A percentile compares a stretch with the other conserved stretches of the same genome.
Evolutionary conservation across 2,113 vertebrate species (phyloP).

Genomic region (Passer domesticus): DNA sequence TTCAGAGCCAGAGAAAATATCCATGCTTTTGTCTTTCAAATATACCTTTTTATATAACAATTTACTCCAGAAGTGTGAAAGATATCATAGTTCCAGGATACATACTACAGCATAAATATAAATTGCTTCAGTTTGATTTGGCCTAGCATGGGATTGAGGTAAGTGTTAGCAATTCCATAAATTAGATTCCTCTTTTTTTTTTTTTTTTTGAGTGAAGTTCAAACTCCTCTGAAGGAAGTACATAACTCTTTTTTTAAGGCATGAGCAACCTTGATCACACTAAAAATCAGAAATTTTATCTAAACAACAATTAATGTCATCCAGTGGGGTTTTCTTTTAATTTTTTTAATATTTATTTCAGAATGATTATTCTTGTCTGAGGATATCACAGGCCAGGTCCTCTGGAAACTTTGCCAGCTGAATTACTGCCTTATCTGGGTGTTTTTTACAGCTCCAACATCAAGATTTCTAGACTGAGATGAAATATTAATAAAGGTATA

Average conservation of each 20-base stretch:
- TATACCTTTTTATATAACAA: neutral
- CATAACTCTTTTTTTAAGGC: neutral
- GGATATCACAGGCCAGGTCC: neutral
- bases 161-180: neutral
- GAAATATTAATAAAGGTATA: neutral
- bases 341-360: neutral
- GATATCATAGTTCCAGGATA: neutral
- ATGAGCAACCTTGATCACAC: neutral
- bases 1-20: neutral
- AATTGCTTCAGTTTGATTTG: neutral
- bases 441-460: neutral
- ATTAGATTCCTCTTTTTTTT: too few species aligned
- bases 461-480: neutral
- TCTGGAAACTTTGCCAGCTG: neutral
- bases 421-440: neutral
- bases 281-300: neutral
- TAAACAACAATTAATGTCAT: neutral
- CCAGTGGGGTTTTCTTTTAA: accelerated
- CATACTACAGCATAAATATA: neutral
- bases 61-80: neutral
- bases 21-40: neutral
- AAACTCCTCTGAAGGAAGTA: neutral
- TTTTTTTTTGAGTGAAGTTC: neutral
- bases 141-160: neutral
- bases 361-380: neutral